phyloP scores from a whole-genome alignment of 2,888 invertebrate genomes.

The Tineola bisselliella region DNA sequence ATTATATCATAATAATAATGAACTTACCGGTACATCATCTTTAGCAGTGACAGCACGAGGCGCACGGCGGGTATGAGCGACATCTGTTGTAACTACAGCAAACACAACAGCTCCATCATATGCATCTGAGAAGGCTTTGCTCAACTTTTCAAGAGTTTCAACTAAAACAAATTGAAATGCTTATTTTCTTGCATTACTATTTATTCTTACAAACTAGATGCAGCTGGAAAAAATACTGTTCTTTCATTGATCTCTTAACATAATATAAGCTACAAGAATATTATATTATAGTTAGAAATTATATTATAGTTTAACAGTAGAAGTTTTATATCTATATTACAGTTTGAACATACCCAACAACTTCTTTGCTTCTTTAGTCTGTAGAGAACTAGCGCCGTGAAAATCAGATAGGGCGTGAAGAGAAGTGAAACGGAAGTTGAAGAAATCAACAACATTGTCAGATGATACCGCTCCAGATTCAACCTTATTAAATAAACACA shows the following conservation, averaged over 20 bases:
- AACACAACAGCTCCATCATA: slow-evolving; percentile 71
- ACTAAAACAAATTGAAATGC: not conserved
- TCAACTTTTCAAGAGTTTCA: slow-evolving; percentile 33
- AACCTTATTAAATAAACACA: slow-evolving; percentile 33
- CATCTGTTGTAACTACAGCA: slow-evolving; percentile 72
- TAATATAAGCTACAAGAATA: too few relatives aligned
- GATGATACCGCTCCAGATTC: slow-evolving; percentile 49
- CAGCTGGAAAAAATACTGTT: too few relatives aligned
- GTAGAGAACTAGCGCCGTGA: slow-evolving; percentile 72
- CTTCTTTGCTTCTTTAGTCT: slow-evolving; percentile 71
- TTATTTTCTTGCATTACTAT: too few relatives aligned
- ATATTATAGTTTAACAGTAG: too few relatives aligned
- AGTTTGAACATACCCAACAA: slow-evolving; percentile 58
- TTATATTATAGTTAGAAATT: too few relatives aligned
- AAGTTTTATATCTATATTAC: not conserved
- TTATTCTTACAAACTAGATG: too few relatives aligned
- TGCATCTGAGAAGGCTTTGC: slow-evolving; percentile 61
- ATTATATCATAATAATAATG: too few relatives aligned
- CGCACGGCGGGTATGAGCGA: slow-evolving; percentile 69
- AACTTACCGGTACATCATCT: slow-evolving; percentile 28
- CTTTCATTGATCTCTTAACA: too few relatives aligned
- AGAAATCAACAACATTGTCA: slow-evolving; percentile 71
- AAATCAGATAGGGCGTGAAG: slow-evolving; percentile 71
- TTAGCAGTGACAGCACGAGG: slow-evolving; percentile 35
- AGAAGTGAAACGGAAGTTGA: slow-evolving; percentile 72